Percentiles rank a stretch among this genome's conserved stretches.
phyloP scores from a whole-genome alignment of 1,140 invertebrate genomes.

The Papilio machaon region DNA sequence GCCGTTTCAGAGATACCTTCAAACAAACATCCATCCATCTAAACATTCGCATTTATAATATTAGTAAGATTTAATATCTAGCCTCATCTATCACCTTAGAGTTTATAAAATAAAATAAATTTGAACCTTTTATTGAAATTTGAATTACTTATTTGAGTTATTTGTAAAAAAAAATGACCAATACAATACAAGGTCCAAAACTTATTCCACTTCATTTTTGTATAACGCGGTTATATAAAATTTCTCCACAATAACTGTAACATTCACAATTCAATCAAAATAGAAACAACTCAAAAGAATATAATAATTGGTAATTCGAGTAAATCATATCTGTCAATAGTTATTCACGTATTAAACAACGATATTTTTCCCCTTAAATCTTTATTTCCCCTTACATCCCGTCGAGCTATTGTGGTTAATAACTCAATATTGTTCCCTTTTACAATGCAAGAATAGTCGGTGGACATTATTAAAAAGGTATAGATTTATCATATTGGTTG shows the following conservation, averaged over 20 bases:
- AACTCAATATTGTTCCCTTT: constrained; percentile 28
- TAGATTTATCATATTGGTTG: constrained; percentile 1
- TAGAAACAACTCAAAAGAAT: not conserved
- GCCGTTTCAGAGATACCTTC: no score
- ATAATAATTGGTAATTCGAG: constrained; percentile 18
- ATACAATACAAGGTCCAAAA: no score
- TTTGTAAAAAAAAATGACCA: no score
- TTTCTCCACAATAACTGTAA: not conserved
- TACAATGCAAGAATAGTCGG: constrained; percentile 19
- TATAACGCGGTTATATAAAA: not conserved
- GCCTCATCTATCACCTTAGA: not conserved
- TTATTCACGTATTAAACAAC: constrained; percentile 25
- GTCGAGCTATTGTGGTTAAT: constrained; percentile 26
- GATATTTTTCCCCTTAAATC: constrained; percentile 24
- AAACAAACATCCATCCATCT: no score
- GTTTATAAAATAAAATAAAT: no score
- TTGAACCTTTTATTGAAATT: no score
- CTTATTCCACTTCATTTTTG: no score
- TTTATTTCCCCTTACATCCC: constrained; percentile 30
- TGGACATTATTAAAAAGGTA: constrained; percentile 2
- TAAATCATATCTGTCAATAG: constrained; percentile 17
- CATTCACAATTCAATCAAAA: not conserved
- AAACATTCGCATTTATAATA: no score
- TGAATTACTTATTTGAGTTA: no score
- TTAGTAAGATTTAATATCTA: not conserved